A percentile compares a stretch with the other conserved stretches of the same genome.
Evolutionary conservation across 2,888 invertebrate species (phyloP).

Genomic region (Tetranychus piercei): DNA sequence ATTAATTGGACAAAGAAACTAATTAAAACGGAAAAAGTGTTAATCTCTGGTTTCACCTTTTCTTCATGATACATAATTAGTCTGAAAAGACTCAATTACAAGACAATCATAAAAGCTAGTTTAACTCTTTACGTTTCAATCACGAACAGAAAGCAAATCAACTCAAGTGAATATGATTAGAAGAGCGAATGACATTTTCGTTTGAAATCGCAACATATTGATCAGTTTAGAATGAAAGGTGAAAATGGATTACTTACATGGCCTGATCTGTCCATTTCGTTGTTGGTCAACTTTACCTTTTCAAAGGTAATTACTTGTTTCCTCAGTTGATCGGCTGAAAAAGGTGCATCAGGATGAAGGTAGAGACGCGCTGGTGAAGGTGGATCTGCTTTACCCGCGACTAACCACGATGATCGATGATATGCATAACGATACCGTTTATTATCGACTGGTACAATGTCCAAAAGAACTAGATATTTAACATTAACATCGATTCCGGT

Average conservation of each 20-base stretch:
- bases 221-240: too few species aligned
- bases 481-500: constrained; percentile 37
- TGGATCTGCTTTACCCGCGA: constrained; percentile 41
- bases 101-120: too few species aligned
- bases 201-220: neutral
- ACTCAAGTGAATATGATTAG: too few species aligned
- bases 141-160: too few species aligned
- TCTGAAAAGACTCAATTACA: too few species aligned
- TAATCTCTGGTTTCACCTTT: too few species aligned
- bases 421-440: constrained; percentile 40
- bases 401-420: constrained; percentile 40
- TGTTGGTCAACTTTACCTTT: constrained; percentile 64
- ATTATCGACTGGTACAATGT: constrained; percentile 39
- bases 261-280: constrained; percentile 57
- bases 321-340: constrained; percentile 37
- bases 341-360: constrained; percentile 39
- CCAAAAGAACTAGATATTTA: constrained; percentile 37
- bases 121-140: too few species aligned
- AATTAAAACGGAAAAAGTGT: too few species aligned
- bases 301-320: constrained; percentile 54
- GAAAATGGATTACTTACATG: constrained; percentile 40
- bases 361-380: constrained; percentile 34
- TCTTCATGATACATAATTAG: too few species aligned
- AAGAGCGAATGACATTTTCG: neutral
- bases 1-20: too few species aligned